A percentile compares a stretch with the other conserved stretches of the same genome.
Conservation (phyloP, 2,797 vertebrate species). For the Limnodromus scolopaceus region DNA sequence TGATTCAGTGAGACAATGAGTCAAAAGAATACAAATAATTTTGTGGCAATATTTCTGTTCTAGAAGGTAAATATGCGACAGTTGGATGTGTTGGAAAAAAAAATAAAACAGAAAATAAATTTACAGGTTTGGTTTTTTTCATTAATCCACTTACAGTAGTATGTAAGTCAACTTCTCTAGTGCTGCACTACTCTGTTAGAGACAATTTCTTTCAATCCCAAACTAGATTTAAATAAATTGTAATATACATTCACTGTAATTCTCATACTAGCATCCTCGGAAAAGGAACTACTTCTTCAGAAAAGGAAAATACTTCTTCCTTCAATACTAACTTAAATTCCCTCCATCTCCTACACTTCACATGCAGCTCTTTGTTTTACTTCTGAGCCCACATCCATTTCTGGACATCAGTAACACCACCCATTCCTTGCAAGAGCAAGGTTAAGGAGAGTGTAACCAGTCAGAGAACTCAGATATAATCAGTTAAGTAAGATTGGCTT, state of each 20-base stretch:
- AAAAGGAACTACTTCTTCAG: neutral
- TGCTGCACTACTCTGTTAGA: neutral
- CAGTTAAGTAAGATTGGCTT: neutral
- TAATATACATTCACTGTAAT: neutral
- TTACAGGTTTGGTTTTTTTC: neutral
- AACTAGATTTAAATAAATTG: neutral
- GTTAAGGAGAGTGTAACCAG: neutral
- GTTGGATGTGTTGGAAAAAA: neutral
- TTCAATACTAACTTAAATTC: neutral
- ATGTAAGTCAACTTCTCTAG: neutral
- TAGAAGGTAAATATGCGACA: neutral
- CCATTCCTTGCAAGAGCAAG: accelerated
- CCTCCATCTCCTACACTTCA: neutral
- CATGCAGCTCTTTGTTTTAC: neutral
- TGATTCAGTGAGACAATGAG: neutral
- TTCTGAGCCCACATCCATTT: neutral
- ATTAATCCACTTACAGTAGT: neutral
- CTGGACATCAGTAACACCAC: neutral
- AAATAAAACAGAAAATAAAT: neutral
- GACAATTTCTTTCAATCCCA: neutral
- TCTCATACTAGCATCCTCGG: neutral
- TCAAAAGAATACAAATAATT: neutral
- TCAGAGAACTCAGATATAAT: neutral
- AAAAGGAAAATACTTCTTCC: neutral
- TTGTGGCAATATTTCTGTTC: neutral